phyloP scores from a whole-genome alignment of 2,113 vertebrate genomes.

The Hyla sarda region DNA sequence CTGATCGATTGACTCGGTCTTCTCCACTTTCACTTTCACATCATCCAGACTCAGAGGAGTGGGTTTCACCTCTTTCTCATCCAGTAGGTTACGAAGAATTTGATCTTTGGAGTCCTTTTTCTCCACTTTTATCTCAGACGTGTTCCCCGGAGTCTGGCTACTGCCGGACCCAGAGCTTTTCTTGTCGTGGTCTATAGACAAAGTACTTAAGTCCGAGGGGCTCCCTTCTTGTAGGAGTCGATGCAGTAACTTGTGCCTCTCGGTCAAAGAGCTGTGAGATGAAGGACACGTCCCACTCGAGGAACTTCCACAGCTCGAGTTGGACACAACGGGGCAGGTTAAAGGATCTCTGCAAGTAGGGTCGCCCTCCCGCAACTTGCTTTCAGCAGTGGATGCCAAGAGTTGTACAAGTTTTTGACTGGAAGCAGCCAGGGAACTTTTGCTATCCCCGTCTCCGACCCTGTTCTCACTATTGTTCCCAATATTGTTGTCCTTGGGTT shows the following conservation, averaged over 20 bases:
- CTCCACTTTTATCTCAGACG: slow-evolving; percentile 69
- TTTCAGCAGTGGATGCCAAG: slow-evolving; percentile 77
- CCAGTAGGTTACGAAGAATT: slow-evolving; percentile 90
- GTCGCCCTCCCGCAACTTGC: slow-evolving; percentile 74
- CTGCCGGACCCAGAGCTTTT: slow-evolving; percentile 72
- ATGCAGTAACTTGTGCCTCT: slow-evolving; percentile 93
- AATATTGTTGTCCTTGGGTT: slow-evolving; percentile 74
- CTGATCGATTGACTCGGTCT: slow-evolving; percentile 73
- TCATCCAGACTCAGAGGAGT: slow-evolving; percentile 89
- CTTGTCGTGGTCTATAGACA: slow-evolving; percentile 78
- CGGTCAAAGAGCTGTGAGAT: slow-evolving; percentile 90
- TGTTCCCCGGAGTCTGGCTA: slow-evolving; percentile 63
- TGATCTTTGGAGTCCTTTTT: slow-evolving; percentile 90
- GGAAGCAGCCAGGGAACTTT: slow-evolving; percentile 72
- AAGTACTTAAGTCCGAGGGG: slow-evolving; percentile 76
- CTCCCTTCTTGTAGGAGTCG: slow-evolving; percentile 93
- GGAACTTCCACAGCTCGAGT: slow-evolving; percentile 67
- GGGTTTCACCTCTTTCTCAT: slow-evolving; percentile 86
- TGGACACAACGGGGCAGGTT: slow-evolving; percentile 66
- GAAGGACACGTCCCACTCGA: slow-evolving; percentile 80
- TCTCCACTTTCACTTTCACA: slow-evolving; percentile 88
- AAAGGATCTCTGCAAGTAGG: slow-evolving; percentile 74
- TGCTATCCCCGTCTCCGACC: slow-evolving; percentile 71
- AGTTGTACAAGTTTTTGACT: slow-evolving; percentile 86
- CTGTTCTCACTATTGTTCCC: slow-evolving; percentile 64